Evolutionary conservation across 2,888 invertebrate species (phyloP).

Genomic region (Drosophila picticornis): DNA sequence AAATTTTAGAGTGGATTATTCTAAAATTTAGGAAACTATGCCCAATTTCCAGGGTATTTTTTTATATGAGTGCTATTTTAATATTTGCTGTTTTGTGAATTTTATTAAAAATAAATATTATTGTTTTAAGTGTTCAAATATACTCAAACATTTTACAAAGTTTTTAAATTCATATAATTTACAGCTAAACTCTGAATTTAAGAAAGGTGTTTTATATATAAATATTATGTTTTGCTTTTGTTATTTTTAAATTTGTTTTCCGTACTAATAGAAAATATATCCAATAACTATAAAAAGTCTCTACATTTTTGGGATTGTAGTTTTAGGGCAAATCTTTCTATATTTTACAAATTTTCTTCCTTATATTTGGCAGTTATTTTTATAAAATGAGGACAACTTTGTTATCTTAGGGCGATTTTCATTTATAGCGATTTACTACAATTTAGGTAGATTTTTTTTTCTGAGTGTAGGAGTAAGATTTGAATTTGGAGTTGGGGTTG

Average conservation of each 20-base stretch:
- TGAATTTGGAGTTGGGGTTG: conserved; percentile 7
- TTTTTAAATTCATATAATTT: not conserved
- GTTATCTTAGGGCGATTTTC: not conserved
- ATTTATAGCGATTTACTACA: not conserved
- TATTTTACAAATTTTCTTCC: not conserved
- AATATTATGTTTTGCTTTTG: too few relatives aligned
- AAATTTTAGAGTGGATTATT: not conserved
- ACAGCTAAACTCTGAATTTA: not conserved
- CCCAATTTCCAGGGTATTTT: not conserved
- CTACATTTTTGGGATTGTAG: not conserved
- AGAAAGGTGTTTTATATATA: too few relatives aligned
- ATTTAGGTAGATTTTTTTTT: not conserved
- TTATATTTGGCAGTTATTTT: not conserved
- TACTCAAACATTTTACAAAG: not conserved
- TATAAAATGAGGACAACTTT: not conserved
- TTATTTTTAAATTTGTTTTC: not conserved
- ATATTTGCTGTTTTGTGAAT: not conserved
- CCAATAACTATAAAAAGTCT: not conserved
- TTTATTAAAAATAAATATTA: not conserved
- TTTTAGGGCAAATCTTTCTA: not conserved
- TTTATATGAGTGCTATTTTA: not conserved
- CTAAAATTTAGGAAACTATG: not conserved
- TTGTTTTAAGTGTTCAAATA: not conserved
- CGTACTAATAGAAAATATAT: not conserved
- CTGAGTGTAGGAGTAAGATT: not conserved